Evolutionary conservation across 2,797 vertebrate species (phyloP), one percentile per base, ranked within the genome.

Genomic region (Columba guinea): DNA sequence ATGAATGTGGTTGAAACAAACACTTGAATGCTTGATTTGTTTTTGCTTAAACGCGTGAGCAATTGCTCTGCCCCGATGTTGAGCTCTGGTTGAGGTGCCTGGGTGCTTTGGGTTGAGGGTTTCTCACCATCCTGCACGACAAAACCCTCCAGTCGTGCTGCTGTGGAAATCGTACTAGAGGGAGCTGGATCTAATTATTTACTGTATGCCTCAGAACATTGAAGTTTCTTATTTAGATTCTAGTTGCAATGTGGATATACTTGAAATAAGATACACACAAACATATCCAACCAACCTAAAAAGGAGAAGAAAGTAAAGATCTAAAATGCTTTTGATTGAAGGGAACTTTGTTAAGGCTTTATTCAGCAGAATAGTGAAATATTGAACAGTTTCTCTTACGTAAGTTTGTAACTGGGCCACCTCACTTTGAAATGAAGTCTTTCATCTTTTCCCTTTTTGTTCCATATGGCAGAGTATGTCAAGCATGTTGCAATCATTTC

Each of bases 1-100:
- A 19, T 15, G 37, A 23, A 19, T 0, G 0, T 4, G 11, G 22
- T 2, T 27, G 64, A 52, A 48, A 5, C 8, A 19, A 22, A 10
- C 2, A 4, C 30, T 9, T 28, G 67, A 67, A 41, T 28, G 8
- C 35, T 37, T 34, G 44, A 39, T 39, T 39, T 39, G 39, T 44
- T 44, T 44, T 44, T 44, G 16, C 49, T 68, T 32, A 44, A 44
- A 53, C 28, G 14, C 5, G 3, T 3, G 8, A 49, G 9, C 20
- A 19, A 11, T 37, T 44, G n/a, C 56, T 34, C 10, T 88, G 80
- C 19, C 69, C 41, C n/a, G 2, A 7, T 1, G 55, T 8, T 37
- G 63, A 19, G 37, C 69, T 80, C 1, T 48, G 13, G 5, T 27
- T 71, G 24, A 1, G 2, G 32, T 39, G 24, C 9, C 55, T 49